Base-by-base conservation (phyloP, 2,797 vertebrate genomes). In the Staurois parvus region DNA sequence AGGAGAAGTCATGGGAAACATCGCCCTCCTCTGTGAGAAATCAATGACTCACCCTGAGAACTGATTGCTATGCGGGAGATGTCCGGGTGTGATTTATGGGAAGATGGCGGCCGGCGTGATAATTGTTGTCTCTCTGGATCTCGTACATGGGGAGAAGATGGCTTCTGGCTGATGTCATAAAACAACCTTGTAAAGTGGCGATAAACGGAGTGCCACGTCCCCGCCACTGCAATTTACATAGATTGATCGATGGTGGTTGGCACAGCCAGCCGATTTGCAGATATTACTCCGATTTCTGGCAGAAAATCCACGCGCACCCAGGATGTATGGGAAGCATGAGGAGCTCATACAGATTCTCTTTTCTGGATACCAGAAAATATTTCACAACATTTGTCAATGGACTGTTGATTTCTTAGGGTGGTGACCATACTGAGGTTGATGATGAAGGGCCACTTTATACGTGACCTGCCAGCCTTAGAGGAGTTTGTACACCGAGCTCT, bases 181-280 rank as follows among this genome's bases (percentile, higher is more conserved):
- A 67, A 67, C 29, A 67, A 67, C 64, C 64, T 67, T 67, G 64
- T 67, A 67, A 67, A 29, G n/a, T 67, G 26, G 10, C n/a, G 26
- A 67, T 67, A 67, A 67, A 26, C 0, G 64, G 64, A 67, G 64
- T 15, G n/a, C 29, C 64, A 10, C 13, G 64, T 67, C 24, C 26
- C 29, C 3, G 48, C 48, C 48, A 13, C 64, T 29, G 8, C 64
- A 26, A 67, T 67, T 67, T 67, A 28, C 64, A 67, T 29, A 12
- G 64, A 67, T 67, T 67, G 64, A 67, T 67, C 64, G 8, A 26
- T 26, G 64, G 10, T 29, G 48, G 48, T 52, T 52, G 48, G 48
- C 48, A 52, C 48, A 52, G 48, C 17, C 48, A 1, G 48, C 3
- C 17, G 4, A 52, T 52, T 52, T 19, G 13, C 48, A 52, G 48